Base-by-base conservation (phyloP, 2,113 vertebrate species). In the Gymnarchus niloticus region DNA sequence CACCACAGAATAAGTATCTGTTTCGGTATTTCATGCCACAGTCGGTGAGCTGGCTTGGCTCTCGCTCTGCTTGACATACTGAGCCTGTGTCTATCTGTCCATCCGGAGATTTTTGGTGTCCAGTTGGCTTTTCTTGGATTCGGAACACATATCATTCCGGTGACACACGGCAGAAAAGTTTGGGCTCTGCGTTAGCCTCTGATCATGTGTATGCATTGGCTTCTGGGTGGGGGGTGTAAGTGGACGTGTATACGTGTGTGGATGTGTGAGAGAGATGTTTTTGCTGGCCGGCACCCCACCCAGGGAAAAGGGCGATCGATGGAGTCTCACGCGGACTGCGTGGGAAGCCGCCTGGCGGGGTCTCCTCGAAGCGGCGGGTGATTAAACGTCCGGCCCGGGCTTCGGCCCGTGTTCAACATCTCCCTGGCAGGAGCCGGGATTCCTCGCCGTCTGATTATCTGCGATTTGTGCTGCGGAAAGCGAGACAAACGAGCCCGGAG, bases 401-500 rank as follows among this genome's bases (percentile, higher is more conserved):
- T 23, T 51, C 83, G 6, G 25, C 28, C 17, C 1, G 9, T 5
- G 25, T 69, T 69, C n/a, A 25, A 48, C 83, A 51, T 21, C 48
- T 19, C 61, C 28, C 59, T 56, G 46, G 19, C 61, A 76, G 19
- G 19, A 23, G n/a, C 61, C 41, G 65, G 61, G 44, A 41, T 77
- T 77, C 84, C 65, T 85, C 84, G 48, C 83, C 41, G 83, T 85
- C 84, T 76, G 84, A 37, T 85, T 76, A 76, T 76, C 49, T 76
- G 33, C 10, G 84, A 85, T 85, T 85, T 85, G 65, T 56, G 61
- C 61, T 65, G 52, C 46, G 54, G 48, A 25, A 76, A 84, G 41
- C 10, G 7, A 84, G 44, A 84, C 23, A n/a, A 56, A 85, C 9
- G 65, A 25, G 44, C 65, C 19, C n/a, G 6, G 33, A 33, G 25